Evolutionary conservation across 2,888 invertebrate genomes (phyloP), one percentile per base, ranked within the genome.

Genomic region (Pristionchus fissidentatus): DNA sequence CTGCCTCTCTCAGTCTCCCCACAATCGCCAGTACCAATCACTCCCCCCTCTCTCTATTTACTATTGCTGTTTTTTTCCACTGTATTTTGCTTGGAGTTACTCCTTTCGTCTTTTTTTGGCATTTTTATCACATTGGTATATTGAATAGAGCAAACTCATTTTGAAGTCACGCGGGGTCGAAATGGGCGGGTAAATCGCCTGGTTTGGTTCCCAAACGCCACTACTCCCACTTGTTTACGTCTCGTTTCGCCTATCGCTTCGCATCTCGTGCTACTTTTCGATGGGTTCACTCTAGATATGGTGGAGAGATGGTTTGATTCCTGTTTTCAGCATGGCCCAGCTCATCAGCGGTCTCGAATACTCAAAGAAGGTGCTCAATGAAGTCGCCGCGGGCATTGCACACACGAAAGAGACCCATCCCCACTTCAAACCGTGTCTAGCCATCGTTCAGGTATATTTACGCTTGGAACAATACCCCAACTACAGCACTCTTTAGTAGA

Each of bases 341-440:
- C 84, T 91, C 22, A 92, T 92, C 85, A 89, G 90, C 85, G 92
- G 92, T 41, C 88, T 90, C 32, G 88, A 88, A 29, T 88, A 88
- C 79, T 89, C 92, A 15, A 86, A 94, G 91, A 94, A 95, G 73
- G 94, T 97, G 73, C 94, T 94, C 10, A 93, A 94, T 88, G 95
- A 96, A 91, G 95, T 97, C 5, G 91, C 92, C 5, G 93, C 94
- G 83, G 92, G 96, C 86, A 94, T 94, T 78, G 92, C 94, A 83
- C 93, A 93, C 86, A 88, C 89, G 35, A 85, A 88, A 41, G 78
- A 86, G 49, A 43, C 84, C 19, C 91, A 95, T 84, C 94, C 95
- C 2, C 93, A 94, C 85, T 96, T 96, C 93, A 93, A 93, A 87
- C 94, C 94, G 29, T 95, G 95, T 22, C 94, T 98, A 87, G 96